phyloP scores from a whole-genome alignment of 2,888 invertebrate species.

The Heliconius cydno region DNA sequence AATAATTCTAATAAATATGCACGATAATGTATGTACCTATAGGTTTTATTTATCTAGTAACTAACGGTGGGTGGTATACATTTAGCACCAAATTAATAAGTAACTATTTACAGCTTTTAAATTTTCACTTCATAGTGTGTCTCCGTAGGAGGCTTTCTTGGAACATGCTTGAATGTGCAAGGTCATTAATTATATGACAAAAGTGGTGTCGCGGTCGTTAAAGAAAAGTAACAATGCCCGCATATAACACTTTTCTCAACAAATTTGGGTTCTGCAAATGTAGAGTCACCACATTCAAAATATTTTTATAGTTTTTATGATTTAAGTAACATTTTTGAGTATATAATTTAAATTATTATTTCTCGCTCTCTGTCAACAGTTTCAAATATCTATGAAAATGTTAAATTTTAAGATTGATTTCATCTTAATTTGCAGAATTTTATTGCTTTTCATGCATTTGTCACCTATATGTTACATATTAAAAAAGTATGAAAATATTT shows the following conservation, averaged over 20 bases:
- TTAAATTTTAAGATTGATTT: background rate
- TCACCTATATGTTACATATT: background rate
- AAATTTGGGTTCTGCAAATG: slow-evolving; percentile 38
- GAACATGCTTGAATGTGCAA: slow-evolving; percentile 60
- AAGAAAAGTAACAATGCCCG: slow-evolving; percentile 52
- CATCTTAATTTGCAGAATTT: background rate
- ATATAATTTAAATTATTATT: background rate
- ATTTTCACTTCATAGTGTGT: slow-evolving; percentile 58
- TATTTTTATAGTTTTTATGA: background rate
- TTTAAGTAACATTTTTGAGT: background rate
- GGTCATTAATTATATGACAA: slow-evolving; percentile 73
- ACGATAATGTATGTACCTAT: background rate
- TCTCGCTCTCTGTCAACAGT: background rate
- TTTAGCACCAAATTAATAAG: slow-evolving; percentile 43
- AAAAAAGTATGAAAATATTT: background rate
- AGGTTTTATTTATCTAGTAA: background rate
- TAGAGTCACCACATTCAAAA: background rate
- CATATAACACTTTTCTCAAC: slow-evolving; percentile 32
- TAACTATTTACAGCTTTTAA: slow-evolving; percentile 61
- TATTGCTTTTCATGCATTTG: background rate
- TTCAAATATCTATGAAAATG: background rate
- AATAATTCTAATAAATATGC: background rate
- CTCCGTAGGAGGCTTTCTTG: slow-evolving; percentile 69
- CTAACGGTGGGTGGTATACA: slow-evolving; percentile 48
- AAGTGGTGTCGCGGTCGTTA: slow-evolving; percentile 60